These are phyloP conservation scores for Drosophila pseudotalamancana DNA, from an alignment of 2,888 invertebrate species.

Conservation along the genomic window DNA sequence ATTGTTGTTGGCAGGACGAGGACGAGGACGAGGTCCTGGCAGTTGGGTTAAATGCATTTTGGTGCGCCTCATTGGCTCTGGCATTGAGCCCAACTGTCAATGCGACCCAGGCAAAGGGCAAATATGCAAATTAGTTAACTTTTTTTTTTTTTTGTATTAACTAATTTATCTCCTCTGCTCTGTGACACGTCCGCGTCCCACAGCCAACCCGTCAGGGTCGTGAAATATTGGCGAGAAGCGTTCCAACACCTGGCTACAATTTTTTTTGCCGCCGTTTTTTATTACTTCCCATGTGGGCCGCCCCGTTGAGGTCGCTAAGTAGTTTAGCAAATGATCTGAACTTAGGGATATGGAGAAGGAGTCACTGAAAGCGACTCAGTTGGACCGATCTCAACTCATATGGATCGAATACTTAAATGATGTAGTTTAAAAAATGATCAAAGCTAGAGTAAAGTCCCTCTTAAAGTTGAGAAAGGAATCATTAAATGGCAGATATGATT, in stretches of 20 bases:
- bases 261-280: conserved; percentile 42
- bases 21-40: conserved; percentile 17
- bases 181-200: conserved; percentile 57
- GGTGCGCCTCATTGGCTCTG: conserved; percentile 74
- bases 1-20: conserved; percentile 58
- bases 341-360: neutral
- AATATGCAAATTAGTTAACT: conserved; percentile 80
- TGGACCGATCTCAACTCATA: too few relatives aligned
- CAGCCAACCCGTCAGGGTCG: conserved; percentile 63
- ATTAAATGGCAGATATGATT: too few relatives aligned
- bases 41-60: conserved; percentile 68
- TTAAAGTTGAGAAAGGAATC: too few relatives aligned
- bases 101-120: conserved; percentile 63
- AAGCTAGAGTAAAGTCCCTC: too few relatives aligned
- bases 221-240: conserved; percentile 74
- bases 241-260: conserved; percentile 76
- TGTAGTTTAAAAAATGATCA: too few relatives aligned
- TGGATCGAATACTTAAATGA: too few relatives aligned
- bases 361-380: neutral
- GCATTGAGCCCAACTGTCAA: conserved; percentile 70
- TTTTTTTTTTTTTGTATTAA: conserved; percentile 68
- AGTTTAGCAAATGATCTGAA: conserved; percentile 3
- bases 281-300: conserved; percentile 7
- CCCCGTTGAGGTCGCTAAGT: conserved; percentile 16
- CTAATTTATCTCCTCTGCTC: conserved; percentile 74